Evolutionary conservation across 2,113 vertebrate species (phyloP).

Genomic region (Periophthalmus modestus): DNA sequence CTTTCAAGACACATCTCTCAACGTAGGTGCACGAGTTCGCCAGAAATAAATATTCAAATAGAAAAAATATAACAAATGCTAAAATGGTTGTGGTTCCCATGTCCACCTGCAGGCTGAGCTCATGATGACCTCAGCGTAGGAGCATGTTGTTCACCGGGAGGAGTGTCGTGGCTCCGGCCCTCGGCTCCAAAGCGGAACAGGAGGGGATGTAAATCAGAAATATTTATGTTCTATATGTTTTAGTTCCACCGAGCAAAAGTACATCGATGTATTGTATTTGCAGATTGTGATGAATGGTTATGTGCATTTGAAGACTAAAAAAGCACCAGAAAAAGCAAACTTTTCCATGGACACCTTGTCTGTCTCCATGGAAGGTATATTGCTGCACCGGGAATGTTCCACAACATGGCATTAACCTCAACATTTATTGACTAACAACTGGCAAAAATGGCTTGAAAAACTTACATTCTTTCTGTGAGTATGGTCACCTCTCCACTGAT

Average conservation of each 20-base stretch:
- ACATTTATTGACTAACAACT: too few species aligned
- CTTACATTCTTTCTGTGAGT: too few species aligned
- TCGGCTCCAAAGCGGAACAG: constrained; percentile 15
- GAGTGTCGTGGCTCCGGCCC: constrained; percentile 40
- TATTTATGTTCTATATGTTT: background rate
- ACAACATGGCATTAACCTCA: too few species aligned
- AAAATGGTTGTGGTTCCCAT: constrained; percentile 35
- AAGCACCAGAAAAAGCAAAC: too few species aligned
- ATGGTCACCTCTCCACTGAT: too few species aligned
- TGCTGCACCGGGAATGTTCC: too few species aligned
- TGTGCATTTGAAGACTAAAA: too few species aligned
- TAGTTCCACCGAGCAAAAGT: background rate
- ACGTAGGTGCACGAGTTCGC: constrained; percentile 50
- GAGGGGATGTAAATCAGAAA: background rate
- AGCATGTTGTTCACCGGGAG: constrained; percentile 50
- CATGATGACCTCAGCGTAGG: constrained; percentile 71
- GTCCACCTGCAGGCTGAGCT: constrained; percentile 71
- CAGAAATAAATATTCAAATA: background rate
- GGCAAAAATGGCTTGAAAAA: too few species aligned
- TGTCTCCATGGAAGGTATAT: too few species aligned
- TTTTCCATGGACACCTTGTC: too few species aligned
- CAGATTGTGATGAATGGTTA: too few species aligned
- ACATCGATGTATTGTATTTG: background rate
- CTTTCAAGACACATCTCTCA: constrained; percentile 16
- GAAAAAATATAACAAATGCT: background rate